Evolutionary conservation across 1,140 invertebrate genomes (phyloP).

Genomic region (Drosophila kurseongensis): DNA sequence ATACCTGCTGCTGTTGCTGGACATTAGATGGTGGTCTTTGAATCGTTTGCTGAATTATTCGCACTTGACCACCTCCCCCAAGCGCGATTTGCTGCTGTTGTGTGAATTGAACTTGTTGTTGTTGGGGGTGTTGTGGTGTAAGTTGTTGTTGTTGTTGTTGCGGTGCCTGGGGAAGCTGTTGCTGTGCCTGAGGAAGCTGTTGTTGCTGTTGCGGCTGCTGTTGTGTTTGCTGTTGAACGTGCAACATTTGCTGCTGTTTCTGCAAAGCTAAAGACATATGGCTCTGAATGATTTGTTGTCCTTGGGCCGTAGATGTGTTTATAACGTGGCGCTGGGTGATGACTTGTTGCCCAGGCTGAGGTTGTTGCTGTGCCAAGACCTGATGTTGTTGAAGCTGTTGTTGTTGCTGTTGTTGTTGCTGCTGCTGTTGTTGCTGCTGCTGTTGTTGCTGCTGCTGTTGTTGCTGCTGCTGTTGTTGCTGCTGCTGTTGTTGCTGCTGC

Average conservation of each 20-base stretch:
- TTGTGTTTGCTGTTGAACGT: conserved; percentile 62
- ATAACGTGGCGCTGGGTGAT: conserved; percentile 81
- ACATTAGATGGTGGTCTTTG: conserved; percentile 45
- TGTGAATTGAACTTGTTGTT: conserved; percentile 68
- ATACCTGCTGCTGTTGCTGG: conserved; percentile 40
- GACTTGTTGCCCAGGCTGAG: conserved; percentile 60
- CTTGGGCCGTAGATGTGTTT: conserved; percentile 80
- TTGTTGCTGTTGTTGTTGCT: conserved; percentile 34
- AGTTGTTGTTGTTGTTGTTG: conserved; percentile 26
- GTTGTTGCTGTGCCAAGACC: conserved; percentile 35
- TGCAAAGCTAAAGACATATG: conserved; percentile 76
- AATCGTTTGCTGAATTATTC: conserved; percentile 81
- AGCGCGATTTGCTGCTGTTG: conserved; percentile 69
- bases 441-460: conserved; percentile 33
- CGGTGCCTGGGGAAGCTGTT: conserved; percentile 23
- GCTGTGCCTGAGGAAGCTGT: conserved; percentile 39
- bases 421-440: conserved; percentile 41
- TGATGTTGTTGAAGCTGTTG: conserved; percentile 39
- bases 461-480: conserved; percentile 42
- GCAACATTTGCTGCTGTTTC: conserved; percentile 75
- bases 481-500: conserved; percentile 42
- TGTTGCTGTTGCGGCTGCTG: conserved; percentile 43
- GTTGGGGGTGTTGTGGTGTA: conserved; percentile 33
- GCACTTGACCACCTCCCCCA: conserved; percentile 69
- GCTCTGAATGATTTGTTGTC: conserved; percentile 82